These are phyloP conservation scores for Artibeus jamaicensis DNA, from an alignment of 2,797 vertebrate genomes.

Conservation along the genomic window DNA sequence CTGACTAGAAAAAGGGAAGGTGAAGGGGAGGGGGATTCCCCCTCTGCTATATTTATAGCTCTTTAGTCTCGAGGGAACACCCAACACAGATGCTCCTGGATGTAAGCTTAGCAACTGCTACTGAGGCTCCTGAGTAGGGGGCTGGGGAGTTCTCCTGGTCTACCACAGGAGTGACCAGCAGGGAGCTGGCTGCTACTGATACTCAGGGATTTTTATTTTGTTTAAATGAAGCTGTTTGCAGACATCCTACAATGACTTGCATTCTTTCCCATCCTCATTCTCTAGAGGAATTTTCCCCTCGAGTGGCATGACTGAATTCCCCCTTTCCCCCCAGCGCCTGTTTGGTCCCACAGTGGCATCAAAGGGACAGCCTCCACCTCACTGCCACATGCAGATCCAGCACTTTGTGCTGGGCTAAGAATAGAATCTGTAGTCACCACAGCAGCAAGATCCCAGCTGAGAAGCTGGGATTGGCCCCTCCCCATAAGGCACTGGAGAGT, in stretches of 20 bases:
- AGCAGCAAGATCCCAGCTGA: slow-evolving; percentile 65
- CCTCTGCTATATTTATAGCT: slow-evolving; percentile 48
- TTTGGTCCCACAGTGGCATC: slow-evolving; percentile 53
- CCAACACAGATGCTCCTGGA: slow-evolving; percentile 51
- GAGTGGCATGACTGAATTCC: slow-evolving; percentile 5
- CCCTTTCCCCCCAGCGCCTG: not conserved
- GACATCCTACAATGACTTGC: slow-evolving; percentile 32
- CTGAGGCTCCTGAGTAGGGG: slow-evolving; percentile 29
- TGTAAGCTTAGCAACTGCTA: slow-evolving; percentile 47
- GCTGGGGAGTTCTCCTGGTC: not conserved
- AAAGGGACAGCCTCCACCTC: slow-evolving; percentile 68
- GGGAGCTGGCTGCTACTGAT: not conserved
- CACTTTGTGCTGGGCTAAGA: slow-evolving; percentile 70
- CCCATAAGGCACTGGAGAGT: not conserved
- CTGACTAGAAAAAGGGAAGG: slow-evolving; percentile 58
- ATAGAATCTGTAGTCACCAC: slow-evolving; percentile 76
- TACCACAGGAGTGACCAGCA: not conserved
- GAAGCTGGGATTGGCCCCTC: slow-evolving; percentile 47
- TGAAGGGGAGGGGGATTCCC: not conserved
- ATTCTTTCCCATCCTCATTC: slow-evolving; percentile 35
- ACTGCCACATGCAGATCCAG: slow-evolving; percentile 71
- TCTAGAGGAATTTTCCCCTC: slow-evolving; percentile 24
- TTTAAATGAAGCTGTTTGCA: slow-evolving; percentile 35
- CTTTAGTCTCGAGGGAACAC: slow-evolving; percentile 58
- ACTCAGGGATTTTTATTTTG: not conserved